Evolutionary conservation across 2,797 vertebrate genomes (phyloP).

Genomic region (Poecilia picta): DNA sequence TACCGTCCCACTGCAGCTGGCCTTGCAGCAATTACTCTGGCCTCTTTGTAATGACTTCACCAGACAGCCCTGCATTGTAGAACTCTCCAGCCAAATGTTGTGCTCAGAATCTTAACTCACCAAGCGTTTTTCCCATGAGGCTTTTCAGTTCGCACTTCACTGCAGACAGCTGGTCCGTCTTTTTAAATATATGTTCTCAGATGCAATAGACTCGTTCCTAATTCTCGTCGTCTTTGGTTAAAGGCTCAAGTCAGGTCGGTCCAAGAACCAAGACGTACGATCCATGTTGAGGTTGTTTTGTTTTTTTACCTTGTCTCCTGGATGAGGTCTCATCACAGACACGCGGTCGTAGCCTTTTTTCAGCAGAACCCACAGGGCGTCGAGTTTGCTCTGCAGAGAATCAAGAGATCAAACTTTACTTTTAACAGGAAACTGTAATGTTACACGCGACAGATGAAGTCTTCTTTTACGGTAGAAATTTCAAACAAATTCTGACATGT

Average conservation of each 20-base stretch:
- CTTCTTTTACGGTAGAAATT: neutral
- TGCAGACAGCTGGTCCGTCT: constrained; percentile 67
- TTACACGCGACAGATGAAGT: no score
- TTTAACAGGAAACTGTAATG: neutral
- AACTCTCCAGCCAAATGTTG: constrained; percentile 38
- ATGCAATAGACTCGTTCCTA: constrained; percentile 19
- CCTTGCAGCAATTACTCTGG: constrained; percentile 49
- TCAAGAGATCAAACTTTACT: constrained; percentile 7
- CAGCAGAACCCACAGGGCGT: constrained; percentile 93
- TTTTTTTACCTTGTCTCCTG: constrained; percentile 93
- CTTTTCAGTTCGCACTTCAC: constrained; percentile 56
- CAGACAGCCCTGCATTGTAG: constrained; percentile 62
- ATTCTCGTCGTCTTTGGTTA: constrained; percentile 18
- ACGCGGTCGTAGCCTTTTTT: constrained; percentile 95
- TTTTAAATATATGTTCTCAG: constrained; percentile 26
- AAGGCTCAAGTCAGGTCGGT: constrained; percentile 24
- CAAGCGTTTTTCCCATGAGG: constrained; percentile 62
- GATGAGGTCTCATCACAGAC: constrained; percentile 96
- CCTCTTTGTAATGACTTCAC: constrained; percentile 60
- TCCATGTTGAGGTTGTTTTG: neutral
- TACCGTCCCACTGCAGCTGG: constrained; percentile 44
- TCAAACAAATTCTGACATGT: neutral
- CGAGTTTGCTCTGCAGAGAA: constrained; percentile 88
- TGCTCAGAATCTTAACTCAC: constrained; percentile 53
- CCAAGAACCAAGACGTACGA: neutral